A percentile compares a stretch with the other conserved stretches of the same genome.
Conservation (phyloP, 1,140 invertebrate genomes). For the Helicoverpa zea region DNA sequence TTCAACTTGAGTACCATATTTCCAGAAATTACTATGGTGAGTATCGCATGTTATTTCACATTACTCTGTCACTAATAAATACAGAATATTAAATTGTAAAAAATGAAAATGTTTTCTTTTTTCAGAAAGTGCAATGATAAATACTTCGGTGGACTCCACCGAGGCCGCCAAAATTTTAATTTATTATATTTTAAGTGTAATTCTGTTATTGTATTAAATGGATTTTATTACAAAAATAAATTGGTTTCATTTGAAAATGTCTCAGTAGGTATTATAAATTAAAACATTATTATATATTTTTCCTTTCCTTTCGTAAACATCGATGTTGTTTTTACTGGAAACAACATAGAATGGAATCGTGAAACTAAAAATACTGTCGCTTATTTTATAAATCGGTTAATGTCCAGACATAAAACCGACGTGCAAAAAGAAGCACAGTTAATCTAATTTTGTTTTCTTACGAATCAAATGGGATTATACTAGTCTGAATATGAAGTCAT, state of each 20-base stretch:
- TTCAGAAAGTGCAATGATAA: constrained; percentile 81
- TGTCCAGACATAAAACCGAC: not conserved
- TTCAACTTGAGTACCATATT: constrained; percentile 83
- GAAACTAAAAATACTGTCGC: constrained; percentile 17
- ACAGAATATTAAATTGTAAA: not conserved
- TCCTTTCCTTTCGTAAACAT: no score
- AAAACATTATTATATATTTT: no score
- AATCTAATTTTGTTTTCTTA: constrained; percentile 27
- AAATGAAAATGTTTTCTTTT: constrained; percentile 64
- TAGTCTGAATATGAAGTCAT: constrained; percentile 30
- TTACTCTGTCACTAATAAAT: no score
- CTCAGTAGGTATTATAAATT: not conserved
- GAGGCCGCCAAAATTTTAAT: not conserved
- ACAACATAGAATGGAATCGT: not conserved
- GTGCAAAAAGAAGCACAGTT: constrained; percentile 3
- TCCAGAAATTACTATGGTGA: constrained; percentile 84
- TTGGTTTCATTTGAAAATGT: not conserved
- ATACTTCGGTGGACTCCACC: constrained; percentile 25
- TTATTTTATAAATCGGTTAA: constrained; percentile 17
- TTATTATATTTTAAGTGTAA: constrained; percentile 2
- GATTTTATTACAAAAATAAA: not conserved
- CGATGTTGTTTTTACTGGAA: not conserved
- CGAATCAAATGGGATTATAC: constrained; percentile 8
- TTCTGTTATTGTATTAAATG: constrained; percentile 12
- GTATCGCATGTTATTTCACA: constrained; percentile 38